Percentiles rank a stretch among this genome's conserved stretches.
These are phyloP conservation scores for Thysanoteuthis rhombus DNA, from an alignment of 2,888 invertebrate genomes.

Conservation along the genomic window DNA sequence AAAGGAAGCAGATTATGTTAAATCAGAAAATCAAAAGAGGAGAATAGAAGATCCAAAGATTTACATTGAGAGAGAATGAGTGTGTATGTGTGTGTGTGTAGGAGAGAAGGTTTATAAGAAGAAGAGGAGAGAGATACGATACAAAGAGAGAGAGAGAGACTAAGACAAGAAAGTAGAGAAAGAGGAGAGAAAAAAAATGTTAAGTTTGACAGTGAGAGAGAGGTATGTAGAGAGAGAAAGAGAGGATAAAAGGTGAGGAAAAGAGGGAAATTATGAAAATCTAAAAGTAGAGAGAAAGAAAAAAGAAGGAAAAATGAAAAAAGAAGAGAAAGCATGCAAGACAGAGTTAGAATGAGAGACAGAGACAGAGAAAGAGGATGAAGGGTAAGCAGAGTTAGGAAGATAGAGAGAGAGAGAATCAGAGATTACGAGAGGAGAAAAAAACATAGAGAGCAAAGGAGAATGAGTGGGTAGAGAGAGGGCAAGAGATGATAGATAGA, in stretches of 20 bases:
- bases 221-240: not conserved
- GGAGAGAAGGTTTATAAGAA: no score
- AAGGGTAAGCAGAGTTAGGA: not conserved
- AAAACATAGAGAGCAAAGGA: not conserved
- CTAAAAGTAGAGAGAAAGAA: not conserved
- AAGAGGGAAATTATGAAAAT: not conserved
- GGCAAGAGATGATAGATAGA: not conserved
- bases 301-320: not conserved
- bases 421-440: no score
- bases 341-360: no score
- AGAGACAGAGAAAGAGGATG: not conserved
- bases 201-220: not conserved
- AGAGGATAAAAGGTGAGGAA: not conserved
- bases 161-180: no score
- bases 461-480: not conserved
- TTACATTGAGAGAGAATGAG: no score
- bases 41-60: no score
- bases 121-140: no score
- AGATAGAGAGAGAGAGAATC: not conserved
- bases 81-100: no score
- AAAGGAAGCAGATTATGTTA: no score
- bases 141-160: no score
- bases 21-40: no score
- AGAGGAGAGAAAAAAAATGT: no score
- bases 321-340: not conserved